Conservation (phyloP, 2,113 vertebrate species). For the Emberiza fucata region DNA sequence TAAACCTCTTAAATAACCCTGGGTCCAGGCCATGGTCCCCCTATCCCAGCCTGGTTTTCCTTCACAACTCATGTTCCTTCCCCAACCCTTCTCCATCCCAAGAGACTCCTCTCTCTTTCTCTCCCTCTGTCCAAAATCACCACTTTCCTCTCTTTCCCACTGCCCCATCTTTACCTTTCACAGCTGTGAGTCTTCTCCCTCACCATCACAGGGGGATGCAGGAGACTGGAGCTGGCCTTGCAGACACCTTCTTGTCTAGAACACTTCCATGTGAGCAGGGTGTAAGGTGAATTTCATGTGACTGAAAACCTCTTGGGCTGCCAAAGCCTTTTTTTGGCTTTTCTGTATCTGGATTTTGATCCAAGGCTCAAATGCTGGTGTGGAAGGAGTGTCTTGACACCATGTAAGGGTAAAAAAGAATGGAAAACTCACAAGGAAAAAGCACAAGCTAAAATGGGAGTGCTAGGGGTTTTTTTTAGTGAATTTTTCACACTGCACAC, state of each 20-base stretch:
- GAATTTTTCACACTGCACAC: rapidly evolving
- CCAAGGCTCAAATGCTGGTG: neutral
- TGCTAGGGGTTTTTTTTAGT: neutral
- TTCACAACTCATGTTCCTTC: neutral
- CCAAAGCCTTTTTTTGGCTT: neutral
- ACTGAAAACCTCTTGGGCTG: neutral
- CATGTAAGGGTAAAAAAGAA: neutral
- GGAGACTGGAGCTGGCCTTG: neutral
- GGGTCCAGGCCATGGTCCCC: rapidly evolving
- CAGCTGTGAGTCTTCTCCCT: neutral
- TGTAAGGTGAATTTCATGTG: neutral
- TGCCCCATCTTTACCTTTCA: neutral
- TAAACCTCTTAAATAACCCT: neutral
- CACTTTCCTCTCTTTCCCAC: neutral
- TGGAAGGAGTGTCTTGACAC: neutral
- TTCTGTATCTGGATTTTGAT: neutral
- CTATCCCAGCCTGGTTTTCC: neutral
- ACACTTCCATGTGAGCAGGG: rapidly evolving
- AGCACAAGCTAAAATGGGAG: neutral
- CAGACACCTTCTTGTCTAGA: neutral
- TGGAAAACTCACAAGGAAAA: neutral
- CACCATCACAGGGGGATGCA: neutral
- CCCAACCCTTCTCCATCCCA: neutral
- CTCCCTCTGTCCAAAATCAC: neutral
- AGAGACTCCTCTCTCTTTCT: neutral